Evolutionary conservation across 2,113 vertebrate species (phyloP).

Genomic region (Charina bottae): DNA sequence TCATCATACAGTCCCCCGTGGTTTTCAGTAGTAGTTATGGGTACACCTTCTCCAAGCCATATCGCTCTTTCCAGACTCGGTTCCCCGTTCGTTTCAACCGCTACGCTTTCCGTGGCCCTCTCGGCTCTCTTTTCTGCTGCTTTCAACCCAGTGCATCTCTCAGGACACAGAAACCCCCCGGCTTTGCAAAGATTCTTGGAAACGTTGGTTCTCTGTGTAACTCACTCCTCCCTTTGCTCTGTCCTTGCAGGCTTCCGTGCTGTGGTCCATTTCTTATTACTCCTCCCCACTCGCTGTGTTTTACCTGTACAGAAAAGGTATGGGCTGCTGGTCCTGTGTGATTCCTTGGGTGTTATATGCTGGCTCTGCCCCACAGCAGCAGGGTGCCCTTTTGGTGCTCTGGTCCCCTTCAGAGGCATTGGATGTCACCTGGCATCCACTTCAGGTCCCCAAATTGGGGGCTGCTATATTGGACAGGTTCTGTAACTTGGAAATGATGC

Average conservation of each 20-base stretch:
- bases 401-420: background rate
- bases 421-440: background rate
- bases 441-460: background rate
- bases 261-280: slow-evolving; percentile 91
- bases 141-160: background rate
- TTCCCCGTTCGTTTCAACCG: background rate
- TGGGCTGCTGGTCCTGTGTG: slow-evolving; percentile 27
- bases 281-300: slow-evolving; percentile 87
- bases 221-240: slow-evolving; percentile 35
- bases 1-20: background rate
- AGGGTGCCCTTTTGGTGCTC: background rate
- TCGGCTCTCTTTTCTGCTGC: background rate
- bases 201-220: background rate
- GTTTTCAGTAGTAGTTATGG: background rate
- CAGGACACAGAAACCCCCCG: background rate
- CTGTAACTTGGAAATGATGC: background rate
- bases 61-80: background rate
- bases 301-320: slow-evolving; percentile 93
- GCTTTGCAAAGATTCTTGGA: background rate
- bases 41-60: background rate
- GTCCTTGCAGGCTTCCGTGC: slow-evolving; percentile 81
- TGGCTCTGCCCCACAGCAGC: background rate
- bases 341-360: background rate
- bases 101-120: background rate
- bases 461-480: background rate